phyloP scores from a whole-genome alignment of 37 sponge, comb jelly and placozoan genomes.

The Bolinopsis microptera region DNA sequence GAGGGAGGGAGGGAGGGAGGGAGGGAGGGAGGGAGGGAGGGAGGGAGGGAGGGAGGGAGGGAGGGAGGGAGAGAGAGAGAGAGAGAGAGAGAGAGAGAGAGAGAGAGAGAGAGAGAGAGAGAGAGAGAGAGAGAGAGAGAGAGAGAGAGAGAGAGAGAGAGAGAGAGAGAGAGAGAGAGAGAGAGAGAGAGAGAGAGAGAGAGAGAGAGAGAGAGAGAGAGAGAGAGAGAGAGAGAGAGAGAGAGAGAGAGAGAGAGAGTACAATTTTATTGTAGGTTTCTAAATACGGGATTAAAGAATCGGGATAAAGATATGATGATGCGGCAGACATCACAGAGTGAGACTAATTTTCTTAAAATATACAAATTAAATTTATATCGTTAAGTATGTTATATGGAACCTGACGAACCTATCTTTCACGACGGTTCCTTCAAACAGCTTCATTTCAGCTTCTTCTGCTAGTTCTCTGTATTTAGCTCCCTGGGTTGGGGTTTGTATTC shows the following conservation, averaged over 20 bases:
- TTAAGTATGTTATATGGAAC: no score
- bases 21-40: neutral
- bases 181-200: no score
- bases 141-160: no score
- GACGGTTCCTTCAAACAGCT: neutral
- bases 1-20: neutral
- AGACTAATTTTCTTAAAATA: no score
- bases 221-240: neutral
- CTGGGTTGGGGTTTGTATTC: neutral
- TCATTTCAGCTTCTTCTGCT: neutral
- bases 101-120: no score
- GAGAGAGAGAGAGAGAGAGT: neutral
- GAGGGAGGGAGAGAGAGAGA: neutral
- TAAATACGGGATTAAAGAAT: neutral
- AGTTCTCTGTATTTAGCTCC: slow-evolving; percentile 34
- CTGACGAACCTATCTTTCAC: neutral
- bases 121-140: no score
- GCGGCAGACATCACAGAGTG: neutral
- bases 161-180: no score
- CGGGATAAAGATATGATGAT: neutral
- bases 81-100: neutral
- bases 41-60: neutral
- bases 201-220: neutral
- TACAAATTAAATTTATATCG: no score
- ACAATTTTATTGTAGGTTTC: neutral